Percentiles rank a stretch among this genome's conserved stretches.
These are phyloP conservation scores for Drosophila melanosoma DNA, from an alignment of 2,888 invertebrate genomes.

Conservation along the genomic window DNA sequence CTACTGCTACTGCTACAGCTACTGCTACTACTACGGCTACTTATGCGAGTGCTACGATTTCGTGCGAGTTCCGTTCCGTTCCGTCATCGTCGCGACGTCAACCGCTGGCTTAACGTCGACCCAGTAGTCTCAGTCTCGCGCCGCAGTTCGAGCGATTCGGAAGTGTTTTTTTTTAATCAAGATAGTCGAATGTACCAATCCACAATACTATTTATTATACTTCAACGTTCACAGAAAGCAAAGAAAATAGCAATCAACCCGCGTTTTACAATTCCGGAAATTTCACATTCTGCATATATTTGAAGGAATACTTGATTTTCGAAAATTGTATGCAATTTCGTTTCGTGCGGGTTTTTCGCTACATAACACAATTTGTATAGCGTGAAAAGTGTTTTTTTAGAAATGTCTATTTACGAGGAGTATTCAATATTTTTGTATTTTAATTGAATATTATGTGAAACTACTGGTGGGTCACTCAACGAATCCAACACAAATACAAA, in stretches of 20 bases:
- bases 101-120: slow-evolving; percentile 66
- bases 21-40: slow-evolving; percentile 1
- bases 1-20: neutral
- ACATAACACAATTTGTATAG: slow-evolving; percentile 1
- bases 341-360: slow-evolving; percentile 34
- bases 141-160: slow-evolving; percentile 81
- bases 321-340: slow-evolving; percentile 23
- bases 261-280: slow-evolving; percentile 65
- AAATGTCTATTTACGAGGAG: neutral
- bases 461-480: slow-evolving; percentile 31
- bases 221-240: neutral
- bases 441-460: slow-evolving; percentile 52
- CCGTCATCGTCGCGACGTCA: slow-evolving; percentile 35
- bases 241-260: slow-evolving; percentile 35
- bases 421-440: slow-evolving; percentile 14
- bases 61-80: slow-evolving; percentile 56
- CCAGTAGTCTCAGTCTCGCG: slow-evolving; percentile 73
- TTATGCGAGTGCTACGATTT: slow-evolving; percentile 29
- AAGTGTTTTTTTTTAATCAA: slow-evolving; percentile 59
- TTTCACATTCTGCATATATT: slow-evolving; percentile 21
- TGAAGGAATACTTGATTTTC: slow-evolving; percentile 34
- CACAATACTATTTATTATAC: slow-evolving; percentile 7
- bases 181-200: slow-evolving; percentile 30
- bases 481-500: slow-evolving; percentile 45
- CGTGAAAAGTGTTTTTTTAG: slow-evolving; percentile 24